Percentiles rank a stretch among this genome's conserved stretches.
phyloP scores from a whole-genome alignment of 1,140 invertebrate species.

The Hypsibius dujardini region DNA sequence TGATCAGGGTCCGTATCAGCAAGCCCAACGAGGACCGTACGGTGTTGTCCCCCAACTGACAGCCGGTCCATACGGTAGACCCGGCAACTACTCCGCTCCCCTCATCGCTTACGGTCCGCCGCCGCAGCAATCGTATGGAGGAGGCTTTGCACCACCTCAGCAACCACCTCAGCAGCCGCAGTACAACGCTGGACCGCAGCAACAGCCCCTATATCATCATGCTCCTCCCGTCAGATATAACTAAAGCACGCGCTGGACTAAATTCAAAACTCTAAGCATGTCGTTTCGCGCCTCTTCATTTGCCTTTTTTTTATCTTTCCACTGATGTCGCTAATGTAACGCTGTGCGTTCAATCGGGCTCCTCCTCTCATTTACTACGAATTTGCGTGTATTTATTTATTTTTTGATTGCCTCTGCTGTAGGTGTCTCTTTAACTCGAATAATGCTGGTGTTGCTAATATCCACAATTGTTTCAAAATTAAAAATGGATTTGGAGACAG shows the following conservation, averaged over 20 bases:
- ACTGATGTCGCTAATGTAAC: too few relatives aligned
- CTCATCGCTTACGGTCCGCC: neutral
- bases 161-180: neutral
- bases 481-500: too few relatives aligned
- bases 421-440: too few relatives aligned
- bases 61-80: neutral
- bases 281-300: too few relatives aligned
- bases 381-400: too few relatives aligned
- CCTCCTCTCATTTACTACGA: too few relatives aligned
- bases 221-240: too few relatives aligned
- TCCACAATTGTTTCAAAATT: too few relatives aligned
- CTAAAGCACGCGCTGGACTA: neutral
- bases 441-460: too few relatives aligned
- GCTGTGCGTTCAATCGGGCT: too few relatives aligned
- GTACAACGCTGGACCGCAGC: slow-evolving; percentile 2
- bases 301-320: too few relatives aligned
- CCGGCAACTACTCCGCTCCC: slow-evolving; percentile 10
- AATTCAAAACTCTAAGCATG: neutral
- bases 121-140: neutral
- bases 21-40: neutral
- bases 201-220: neutral
- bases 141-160: neutral
- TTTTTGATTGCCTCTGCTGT: too few relatives aligned
- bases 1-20: neutral
- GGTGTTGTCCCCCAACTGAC: neutral